A percentile compares a stretch with the other conserved stretches of the same genome.
Evolutionary conservation across 2,113 vertebrate genomes (phyloP).

Genomic region (Platycercus adscitus): DNA sequence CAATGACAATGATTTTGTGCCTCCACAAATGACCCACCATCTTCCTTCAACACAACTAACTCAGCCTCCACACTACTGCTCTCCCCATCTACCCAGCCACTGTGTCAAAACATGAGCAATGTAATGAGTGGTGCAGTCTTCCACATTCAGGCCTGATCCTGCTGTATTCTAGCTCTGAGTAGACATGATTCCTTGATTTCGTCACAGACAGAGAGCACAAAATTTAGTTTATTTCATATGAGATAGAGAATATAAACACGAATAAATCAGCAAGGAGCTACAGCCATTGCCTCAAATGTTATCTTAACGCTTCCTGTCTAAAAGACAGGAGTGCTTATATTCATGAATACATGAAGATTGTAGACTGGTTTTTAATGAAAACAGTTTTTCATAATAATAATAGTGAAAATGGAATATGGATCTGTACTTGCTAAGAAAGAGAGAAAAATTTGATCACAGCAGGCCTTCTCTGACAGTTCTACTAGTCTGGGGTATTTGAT

Average conservation of each 20-base stretch:
- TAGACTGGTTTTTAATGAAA: not conserved
- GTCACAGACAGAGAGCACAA: not conserved
- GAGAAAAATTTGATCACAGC: not conserved
- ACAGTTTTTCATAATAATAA: not conserved
- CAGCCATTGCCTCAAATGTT: not conserved
- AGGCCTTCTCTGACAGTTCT: not conserved
- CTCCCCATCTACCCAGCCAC: not conserved
- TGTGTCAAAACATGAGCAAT: rapidly evolving
- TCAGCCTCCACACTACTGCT: not conserved
- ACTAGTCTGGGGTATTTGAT: not conserved
- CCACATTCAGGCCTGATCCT: not conserved
- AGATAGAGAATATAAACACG: not conserved
- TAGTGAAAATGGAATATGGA: not conserved
- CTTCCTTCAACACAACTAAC: not conserved
- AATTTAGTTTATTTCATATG: not conserved
- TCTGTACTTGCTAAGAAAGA: not conserved
- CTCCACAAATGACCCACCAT: not conserved
- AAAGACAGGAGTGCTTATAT: not conserved
- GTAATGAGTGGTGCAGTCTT: not conserved
- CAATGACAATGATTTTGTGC: not conserved
- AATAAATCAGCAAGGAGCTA: not conserved
- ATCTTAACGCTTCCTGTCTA: not conserved
- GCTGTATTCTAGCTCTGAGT: not conserved
- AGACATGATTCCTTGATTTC: not conserved
- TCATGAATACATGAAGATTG: not conserved